Percentiles rank a stretch among this genome's conserved stretches.
phyloP scores from a whole-genome alignment of 35 echinoderm and acorn worm species.

The Lytechinus pictus region DNA sequence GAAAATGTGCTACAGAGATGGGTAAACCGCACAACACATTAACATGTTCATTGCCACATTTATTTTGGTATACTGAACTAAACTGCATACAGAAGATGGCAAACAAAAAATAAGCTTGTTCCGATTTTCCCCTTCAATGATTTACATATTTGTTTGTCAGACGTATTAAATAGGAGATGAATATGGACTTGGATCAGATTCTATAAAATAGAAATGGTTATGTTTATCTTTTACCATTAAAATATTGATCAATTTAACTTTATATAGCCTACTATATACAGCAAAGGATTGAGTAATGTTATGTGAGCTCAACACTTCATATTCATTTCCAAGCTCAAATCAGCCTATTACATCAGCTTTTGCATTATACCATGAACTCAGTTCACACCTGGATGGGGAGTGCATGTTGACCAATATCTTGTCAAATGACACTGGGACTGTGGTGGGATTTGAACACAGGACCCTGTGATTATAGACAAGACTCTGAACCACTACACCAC shows the following conservation, averaged over 20 bases:
- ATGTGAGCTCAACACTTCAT: no score
- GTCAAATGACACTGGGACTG: no score
- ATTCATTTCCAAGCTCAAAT: no score
- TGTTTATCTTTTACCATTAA: neutral
- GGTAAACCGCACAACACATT: neutral
- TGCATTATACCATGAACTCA: no score
- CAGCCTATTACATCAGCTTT: no score
- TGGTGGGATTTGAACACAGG: no score
- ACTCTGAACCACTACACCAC: no score
- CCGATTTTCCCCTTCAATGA: neutral
- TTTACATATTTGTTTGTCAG: neutral
- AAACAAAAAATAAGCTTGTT: neutral
- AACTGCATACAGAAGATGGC: neutral
- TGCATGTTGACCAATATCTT: no score
- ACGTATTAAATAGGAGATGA: neutral
- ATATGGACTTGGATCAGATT: neutral
- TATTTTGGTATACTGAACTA: conserved; percentile 16
- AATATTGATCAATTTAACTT: neutral
- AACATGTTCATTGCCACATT: neutral
- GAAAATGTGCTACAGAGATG: neutral
- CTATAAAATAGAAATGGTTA: neutral
- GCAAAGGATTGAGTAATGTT: no score
- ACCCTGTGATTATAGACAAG: no score
- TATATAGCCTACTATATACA: no score
- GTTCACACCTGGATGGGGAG: no score